These are phyloP conservation scores for Sinonovacula constricta DNA, from an alignment of 1,140 invertebrate species.

Conservation along the genomic window DNA sequence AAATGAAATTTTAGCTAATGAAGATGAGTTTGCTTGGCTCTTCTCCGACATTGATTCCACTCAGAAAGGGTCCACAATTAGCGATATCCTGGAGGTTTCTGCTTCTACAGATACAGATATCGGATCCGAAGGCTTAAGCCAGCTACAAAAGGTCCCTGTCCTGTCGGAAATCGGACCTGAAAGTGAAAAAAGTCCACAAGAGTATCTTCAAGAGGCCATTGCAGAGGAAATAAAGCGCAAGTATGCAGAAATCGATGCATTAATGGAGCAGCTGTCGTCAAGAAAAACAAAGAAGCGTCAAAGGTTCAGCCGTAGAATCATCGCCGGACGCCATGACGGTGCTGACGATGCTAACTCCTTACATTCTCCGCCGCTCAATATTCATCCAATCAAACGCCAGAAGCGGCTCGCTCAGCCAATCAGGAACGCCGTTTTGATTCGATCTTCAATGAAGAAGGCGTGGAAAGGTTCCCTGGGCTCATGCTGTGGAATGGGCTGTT, in stretches of 20 bases:
- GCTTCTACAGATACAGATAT: too few relatives aligned
- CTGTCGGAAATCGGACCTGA: too few relatives aligned
- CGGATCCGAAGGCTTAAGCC: too few relatives aligned
- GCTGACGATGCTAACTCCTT: not conserved
- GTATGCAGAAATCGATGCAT: slow-evolving; percentile 30
- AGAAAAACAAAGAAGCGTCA: not conserved
- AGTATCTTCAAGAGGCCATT: too few relatives aligned
- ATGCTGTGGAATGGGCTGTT: slow-evolving; percentile 41
- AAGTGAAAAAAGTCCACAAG: too few relatives aligned
- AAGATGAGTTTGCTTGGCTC: too few relatives aligned
- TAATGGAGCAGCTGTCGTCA: slow-evolving; percentile 4
- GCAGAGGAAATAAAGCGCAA: slow-evolving; percentile 40
- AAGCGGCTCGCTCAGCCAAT: slow-evolving; percentile 41
- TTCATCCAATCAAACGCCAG: slow-evolving; percentile 30
- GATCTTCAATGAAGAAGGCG: slow-evolving; percentile 30
- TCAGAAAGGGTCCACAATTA: too few relatives aligned
- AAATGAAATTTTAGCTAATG: too few relatives aligned
- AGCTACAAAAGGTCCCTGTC: too few relatives aligned
- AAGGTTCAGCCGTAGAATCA: slow-evolving; percentile 6
- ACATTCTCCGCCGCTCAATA: not conserved
- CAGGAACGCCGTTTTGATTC: slow-evolving; percentile 28
- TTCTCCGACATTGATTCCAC: too few relatives aligned
- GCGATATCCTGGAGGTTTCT: too few relatives aligned
- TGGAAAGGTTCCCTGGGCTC: slow-evolving; percentile 38
- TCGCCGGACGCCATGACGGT: slow-evolving; percentile 4